Base-by-base conservation (phyloP, 2,797 vertebrate species). In the Chelon labrosus region DNA sequence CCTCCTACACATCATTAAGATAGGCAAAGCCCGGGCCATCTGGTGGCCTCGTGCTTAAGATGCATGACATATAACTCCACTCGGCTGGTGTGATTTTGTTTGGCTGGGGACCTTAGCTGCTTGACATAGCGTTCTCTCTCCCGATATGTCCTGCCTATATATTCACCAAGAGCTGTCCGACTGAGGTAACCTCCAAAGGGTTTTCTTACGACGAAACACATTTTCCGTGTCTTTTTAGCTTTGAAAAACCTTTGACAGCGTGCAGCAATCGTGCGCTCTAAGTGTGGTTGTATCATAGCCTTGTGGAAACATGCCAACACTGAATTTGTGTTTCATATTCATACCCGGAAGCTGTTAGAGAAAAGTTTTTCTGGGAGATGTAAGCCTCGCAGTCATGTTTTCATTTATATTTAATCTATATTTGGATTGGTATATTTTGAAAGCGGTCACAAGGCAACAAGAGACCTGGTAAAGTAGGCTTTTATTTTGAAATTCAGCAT, bases 1-100 rank as follows among this genome's bases (percentile, higher is more conserved):
- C 71, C 72, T 75, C 77, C 59, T 61, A 71, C 72, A 80, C 62
- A 71, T 75, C 70, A 73, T 77, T 65, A 81, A 82, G 65, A 70
- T 70, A 61, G 68, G 68, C 66, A 62, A 73, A 70, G 58, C 59
- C 39, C 13, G 13, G 57, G 65, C 61, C 70, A 82, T 70, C 79
- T 82, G 79, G 61, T 73, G 65, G 56, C 53, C 42, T 65, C 56
- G 25, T 70, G 65, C 51, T 73, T 73, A 69, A 73, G 61, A 82
- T 73, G 60, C 58, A 75, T 80, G 67, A 64, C 49, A 66, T 66
- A 75, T 61, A 70, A 75, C 60, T 55, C 52, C 72, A 70, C 71
- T 57, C 67, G 22, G 57, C 61, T 58, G 37, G 65, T 49, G 70
- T 65, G 46, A 66, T 46, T 75, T 58, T 69, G 4, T 3, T 3